Conservation (phyloP, 2,113 vertebrate species). For the Bos indicus region DNA sequence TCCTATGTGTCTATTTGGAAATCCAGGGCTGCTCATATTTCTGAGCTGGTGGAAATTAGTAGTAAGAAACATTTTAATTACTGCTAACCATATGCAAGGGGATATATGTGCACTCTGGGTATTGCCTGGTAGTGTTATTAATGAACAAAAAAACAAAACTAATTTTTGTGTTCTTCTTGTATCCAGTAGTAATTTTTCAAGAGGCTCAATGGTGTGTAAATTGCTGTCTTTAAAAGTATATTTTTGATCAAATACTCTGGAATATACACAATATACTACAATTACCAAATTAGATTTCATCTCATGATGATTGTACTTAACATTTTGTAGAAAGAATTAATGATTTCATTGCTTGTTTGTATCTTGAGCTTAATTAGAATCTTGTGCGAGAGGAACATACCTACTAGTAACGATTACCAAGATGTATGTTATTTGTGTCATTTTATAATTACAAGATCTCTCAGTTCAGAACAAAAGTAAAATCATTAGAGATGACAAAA, state of each 20-base stretch:
- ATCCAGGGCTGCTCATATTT: background rate
- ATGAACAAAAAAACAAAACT: background rate
- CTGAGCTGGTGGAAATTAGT: background rate
- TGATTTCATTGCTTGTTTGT: background rate
- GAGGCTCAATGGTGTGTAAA: background rate
- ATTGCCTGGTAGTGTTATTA: background rate
- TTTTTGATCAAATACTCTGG: background rate
- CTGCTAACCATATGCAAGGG: background rate
- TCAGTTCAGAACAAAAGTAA: conserved; percentile 49
- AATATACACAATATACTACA: background rate
- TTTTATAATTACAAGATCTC: conserved; percentile 54
- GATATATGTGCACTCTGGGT: background rate
- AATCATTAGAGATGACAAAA: conserved; percentile 59
- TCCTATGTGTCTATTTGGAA: background rate
- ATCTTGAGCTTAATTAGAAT: conserved; percentile 29
- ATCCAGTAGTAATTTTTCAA: background rate
- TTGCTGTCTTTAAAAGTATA: background rate
- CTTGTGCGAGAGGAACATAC: background rate
- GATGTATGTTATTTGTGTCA: conserved; percentile 27
- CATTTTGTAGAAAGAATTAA: background rate
- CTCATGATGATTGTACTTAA: background rate
- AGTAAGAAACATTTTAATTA: background rate
- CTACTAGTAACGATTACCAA: background rate
- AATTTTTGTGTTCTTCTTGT: background rate
- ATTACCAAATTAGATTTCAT: background rate